Conservation (phyloP, 2,888 invertebrate genomes). For the Leptarthrus brevirostris region DNA sequence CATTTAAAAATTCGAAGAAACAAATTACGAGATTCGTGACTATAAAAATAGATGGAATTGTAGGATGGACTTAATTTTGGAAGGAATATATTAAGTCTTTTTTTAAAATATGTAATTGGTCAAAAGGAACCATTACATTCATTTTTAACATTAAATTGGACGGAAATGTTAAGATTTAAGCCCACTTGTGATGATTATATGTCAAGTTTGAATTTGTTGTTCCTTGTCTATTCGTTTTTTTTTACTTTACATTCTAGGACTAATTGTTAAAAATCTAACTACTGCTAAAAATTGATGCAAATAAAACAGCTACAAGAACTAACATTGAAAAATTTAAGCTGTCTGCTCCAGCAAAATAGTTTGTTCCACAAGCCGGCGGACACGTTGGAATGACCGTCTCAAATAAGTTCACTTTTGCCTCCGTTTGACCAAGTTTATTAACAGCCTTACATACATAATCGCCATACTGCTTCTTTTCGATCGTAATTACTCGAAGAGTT, state of each 20-base stretch:
- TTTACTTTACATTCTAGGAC: slow-evolving; percentile 12
- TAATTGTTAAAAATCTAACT: slow-evolving; percentile 27
- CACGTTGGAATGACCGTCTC: slow-evolving; percentile 93
- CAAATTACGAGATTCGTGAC: too few relatives aligned
- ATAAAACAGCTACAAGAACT: slow-evolving; percentile 68
- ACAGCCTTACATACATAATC: slow-evolving; percentile 87
- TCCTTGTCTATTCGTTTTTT: slow-evolving; percentile 22
- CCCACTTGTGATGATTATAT: slow-evolving; percentile 34
- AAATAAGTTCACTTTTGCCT: slow-evolving; percentile 83
- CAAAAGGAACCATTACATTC: too few relatives aligned
- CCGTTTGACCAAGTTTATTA: slow-evolving; percentile 87
- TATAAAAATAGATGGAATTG: too few relatives aligned
- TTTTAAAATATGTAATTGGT: too few relatives aligned
- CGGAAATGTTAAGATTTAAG: slow-evolving; percentile 27
- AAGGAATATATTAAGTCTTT: too few relatives aligned
- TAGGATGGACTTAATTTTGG: too few relatives aligned
- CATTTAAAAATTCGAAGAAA: too few relatives aligned
- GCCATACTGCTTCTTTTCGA: slow-evolving; percentile 91
- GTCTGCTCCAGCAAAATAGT: slow-evolving; percentile 62
- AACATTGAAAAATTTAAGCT: slow-evolving; percentile 65
- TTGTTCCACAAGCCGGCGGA: slow-evolving; percentile 84
- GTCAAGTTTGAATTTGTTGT: not conserved
- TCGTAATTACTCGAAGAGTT: slow-evolving; percentile 87
- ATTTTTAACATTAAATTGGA: slow-evolving; percentile 12
- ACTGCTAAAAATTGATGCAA: slow-evolving; percentile 67